phyloP scores from a whole-genome alignment of 2,888 invertebrate genomes.

The Loripinus fragilis region DNA sequence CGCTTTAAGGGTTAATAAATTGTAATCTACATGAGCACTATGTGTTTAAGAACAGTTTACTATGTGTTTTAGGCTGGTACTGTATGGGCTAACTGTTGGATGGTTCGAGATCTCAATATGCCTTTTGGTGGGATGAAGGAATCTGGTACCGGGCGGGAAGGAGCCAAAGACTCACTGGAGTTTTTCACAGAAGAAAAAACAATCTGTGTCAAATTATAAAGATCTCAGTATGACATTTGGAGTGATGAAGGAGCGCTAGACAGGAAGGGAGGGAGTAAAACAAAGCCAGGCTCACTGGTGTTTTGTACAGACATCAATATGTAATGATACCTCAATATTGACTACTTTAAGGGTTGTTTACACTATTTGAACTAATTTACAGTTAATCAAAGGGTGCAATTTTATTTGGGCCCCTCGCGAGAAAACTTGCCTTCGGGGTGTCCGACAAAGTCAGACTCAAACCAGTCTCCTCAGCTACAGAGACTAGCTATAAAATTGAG shows the following conservation, averaged over 20 bases:
- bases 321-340: too few species aligned
- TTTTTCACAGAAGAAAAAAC: slow-evolving; percentile 86
- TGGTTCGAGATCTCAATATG: slow-evolving; percentile 85
- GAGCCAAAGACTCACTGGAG: slow-evolving; percentile 84
- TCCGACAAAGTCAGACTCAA: too few species aligned
- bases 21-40: too few species aligned
- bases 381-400: too few species aligned
- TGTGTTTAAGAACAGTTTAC: too few species aligned
- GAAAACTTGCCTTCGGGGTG: too few species aligned
- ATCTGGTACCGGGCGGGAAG: slow-evolving; percentile 85
- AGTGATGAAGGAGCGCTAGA: slow-evolving; percentile 85
- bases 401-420: too few species aligned
- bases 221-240: slow-evolving; percentile 86
- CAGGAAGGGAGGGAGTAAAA: slow-evolving; percentile 85
- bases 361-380: too few species aligned
- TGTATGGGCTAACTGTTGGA: slow-evolving; percentile 86
- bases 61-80: slow-evolving; percentile 84
- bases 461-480: too few species aligned
- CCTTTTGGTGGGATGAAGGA: slow-evolving; percentile 86
- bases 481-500: too few species aligned
- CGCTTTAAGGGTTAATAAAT: too few species aligned
- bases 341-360: too few species aligned
- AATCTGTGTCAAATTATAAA: slow-evolving; percentile 83
- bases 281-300: slow-evolving; percentile 85
- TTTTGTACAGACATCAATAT: slow-evolving; percentile 84